phyloP scores from a whole-genome alignment of 2,113 vertebrate genomes.

The Urocolius indicus region DNA sequence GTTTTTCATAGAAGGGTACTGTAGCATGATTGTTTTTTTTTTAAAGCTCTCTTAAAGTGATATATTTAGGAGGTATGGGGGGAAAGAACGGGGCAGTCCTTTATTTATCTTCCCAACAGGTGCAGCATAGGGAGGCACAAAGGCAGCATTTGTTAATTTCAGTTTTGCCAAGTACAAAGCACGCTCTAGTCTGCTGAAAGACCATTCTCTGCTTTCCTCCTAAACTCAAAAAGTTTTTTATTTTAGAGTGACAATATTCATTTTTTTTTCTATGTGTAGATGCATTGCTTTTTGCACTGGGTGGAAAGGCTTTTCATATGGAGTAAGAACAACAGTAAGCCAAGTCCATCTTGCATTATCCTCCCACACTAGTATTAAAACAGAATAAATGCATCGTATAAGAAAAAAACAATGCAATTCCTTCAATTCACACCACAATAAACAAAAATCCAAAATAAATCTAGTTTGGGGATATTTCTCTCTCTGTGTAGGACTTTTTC shows the following conservation, averaged over 20 bases:
- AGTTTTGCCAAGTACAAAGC: conserved; percentile 64
- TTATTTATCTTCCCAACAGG: conserved; percentile 84
- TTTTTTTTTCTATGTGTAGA: neutral
- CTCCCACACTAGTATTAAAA: neutral
- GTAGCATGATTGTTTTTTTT: neutral
- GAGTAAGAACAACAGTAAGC: neutral
- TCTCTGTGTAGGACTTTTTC: neutral
- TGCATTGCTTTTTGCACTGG: neutral
- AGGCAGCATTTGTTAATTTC: conserved; percentile 59
- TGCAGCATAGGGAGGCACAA: conserved; percentile 67
- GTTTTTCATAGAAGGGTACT: conserved; percentile 12
- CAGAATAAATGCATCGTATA: neutral
- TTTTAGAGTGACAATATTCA: neutral
- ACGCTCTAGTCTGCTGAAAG: neutral
- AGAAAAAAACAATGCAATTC: neutral
- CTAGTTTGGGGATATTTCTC: neutral
- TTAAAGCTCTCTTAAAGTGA: conserved; percentile 67
- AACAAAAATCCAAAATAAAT: neutral
- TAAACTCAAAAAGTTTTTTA: neutral
- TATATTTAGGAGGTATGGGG: conserved; percentile 79
- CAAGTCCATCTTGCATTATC: neutral
- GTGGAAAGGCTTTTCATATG: neutral
- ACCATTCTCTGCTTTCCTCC: neutral
- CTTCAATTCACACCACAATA: neutral
- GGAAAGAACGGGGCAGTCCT: conserved; percentile 75